A percentile compares a stretch with the other conserved stretches of the same genome.
These are phyloP conservation scores for Bucco capensis DNA, from an alignment of 2,113 vertebrate species.

Conservation along the genomic window DNA sequence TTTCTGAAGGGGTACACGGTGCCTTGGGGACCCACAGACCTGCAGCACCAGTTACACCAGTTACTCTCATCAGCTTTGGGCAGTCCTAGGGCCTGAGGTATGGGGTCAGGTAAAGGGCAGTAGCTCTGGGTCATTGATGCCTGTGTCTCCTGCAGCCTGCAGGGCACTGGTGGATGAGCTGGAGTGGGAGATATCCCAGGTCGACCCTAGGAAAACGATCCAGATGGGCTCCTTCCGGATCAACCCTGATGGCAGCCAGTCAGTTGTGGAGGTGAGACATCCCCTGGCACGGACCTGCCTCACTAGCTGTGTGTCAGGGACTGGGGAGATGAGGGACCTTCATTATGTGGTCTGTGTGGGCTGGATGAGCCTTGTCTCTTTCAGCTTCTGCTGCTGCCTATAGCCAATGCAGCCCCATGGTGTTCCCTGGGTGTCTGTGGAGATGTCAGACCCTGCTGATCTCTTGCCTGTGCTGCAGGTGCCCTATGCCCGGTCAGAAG, in stretches of 20 bases:
- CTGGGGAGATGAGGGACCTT: too few species aligned
- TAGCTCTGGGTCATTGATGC: fast-evolving
- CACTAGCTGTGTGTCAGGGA: too few species aligned
- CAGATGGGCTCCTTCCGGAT: conserved; percentile 94
- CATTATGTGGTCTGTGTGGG: fast-evolving
- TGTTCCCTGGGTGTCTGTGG: fast-evolving
- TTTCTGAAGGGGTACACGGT: fast-evolving
- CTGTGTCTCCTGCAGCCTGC: conserved; percentile 74
- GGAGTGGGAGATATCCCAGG: conserved; percentile 91
- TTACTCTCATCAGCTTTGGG: not conserved
- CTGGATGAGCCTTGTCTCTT: too few species aligned
- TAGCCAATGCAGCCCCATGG: fast-evolving
- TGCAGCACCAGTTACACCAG: not conserved
- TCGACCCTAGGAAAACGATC: conserved; percentile 92
- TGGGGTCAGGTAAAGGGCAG: fast-evolving
- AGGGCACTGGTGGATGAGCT: conserved; percentile 94
- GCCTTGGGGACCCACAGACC: not conserved
- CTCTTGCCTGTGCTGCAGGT: conserved; percentile 66
- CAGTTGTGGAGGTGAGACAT: conserved; percentile 84
- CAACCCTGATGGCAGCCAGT: conserved; percentile 95
- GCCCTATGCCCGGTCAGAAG: conserved; percentile 89
- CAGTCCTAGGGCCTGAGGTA: too few species aligned
- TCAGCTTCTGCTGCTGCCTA: not conserved
- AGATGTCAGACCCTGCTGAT: fast-evolving
- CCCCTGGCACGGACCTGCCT: not conserved